These are phyloP conservation scores for Micoletzkya japonica DNA, from an alignment of 2,888 invertebrate genomes.

Conservation along the genomic window DNA sequence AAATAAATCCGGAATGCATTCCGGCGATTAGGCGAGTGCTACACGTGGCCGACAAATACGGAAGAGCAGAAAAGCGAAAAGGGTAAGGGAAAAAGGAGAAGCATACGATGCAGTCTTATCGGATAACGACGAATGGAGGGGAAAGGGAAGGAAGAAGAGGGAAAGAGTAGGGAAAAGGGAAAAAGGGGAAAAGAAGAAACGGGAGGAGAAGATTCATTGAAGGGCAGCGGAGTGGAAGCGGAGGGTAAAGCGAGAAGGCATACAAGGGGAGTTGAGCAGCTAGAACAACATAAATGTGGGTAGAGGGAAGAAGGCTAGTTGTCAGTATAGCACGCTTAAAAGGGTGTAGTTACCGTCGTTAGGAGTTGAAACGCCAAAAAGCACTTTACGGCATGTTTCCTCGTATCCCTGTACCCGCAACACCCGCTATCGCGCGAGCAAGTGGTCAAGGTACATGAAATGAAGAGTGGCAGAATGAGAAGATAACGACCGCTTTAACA, in stretches of 20 bases:
- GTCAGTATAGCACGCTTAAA: too few species aligned
- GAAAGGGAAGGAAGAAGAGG: not conserved
- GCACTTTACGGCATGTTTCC: too few species aligned
- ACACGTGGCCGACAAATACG: not conserved
- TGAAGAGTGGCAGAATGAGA: too few species aligned
- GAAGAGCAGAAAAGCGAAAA: conserved; percentile 1
- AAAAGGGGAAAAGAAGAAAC: not conserved
- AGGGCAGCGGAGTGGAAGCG: not conserved
- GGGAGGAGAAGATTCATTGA: not conserved
- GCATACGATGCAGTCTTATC: not conserved
- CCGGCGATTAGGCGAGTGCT: not conserved
- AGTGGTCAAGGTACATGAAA: too few species aligned
- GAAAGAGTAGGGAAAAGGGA: conserved; percentile 17
- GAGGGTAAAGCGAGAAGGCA: not conserved
- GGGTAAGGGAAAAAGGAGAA: not conserved
- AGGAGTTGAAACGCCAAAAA: too few species aligned
- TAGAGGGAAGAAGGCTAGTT: too few species aligned
- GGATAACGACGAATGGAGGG: conserved; percentile 4
- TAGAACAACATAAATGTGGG: too few species aligned
- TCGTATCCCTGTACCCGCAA: too few species aligned
- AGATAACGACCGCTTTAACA: too few species aligned
- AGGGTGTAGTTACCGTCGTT: too few species aligned
- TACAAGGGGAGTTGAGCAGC: not conserved
- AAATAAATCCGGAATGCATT: too few species aligned
- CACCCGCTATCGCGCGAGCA: too few species aligned